phyloP scores from a whole-genome alignment of 2,888 invertebrate genomes.

The Chelonus formosanus region DNA sequence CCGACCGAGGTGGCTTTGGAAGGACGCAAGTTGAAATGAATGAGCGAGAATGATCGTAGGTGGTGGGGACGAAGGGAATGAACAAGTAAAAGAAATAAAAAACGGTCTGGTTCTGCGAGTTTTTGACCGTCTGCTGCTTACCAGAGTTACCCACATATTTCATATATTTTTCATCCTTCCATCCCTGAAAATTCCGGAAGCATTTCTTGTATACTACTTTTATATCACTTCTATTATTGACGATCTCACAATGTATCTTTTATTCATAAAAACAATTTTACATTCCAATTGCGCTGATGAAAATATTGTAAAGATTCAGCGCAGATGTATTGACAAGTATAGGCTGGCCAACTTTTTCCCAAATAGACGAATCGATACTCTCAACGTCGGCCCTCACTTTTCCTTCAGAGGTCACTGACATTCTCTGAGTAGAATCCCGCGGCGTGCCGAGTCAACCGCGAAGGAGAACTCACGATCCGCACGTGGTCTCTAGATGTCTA shows the following conservation, averaged over 20 bases:
- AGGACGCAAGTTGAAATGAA: constrained; percentile 42
- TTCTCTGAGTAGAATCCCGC: constrained; percentile 31
- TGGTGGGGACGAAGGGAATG: constrained; percentile 28
- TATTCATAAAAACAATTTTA: no score
- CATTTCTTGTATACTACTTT: not conserved
- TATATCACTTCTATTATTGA: not conserved
- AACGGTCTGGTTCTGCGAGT: constrained; percentile 58
- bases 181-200: constrained; percentile 28
- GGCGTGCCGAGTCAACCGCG: constrained; percentile 30
- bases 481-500: constrained; percentile 11
- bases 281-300: no score
- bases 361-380: constrained; percentile 27
- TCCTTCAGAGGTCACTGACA: constrained; percentile 47
- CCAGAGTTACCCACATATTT: constrained; percentile 42
- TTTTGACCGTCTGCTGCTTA: constrained; percentile 61
- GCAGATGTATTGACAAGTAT: constrained; percentile 24
- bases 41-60: constrained; percentile 39
- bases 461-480: constrained; percentile 31
- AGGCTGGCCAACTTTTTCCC: constrained; percentile 3
- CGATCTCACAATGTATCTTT: not conserved
- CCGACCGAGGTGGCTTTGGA: constrained; percentile 38
- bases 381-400: constrained; percentile 23
- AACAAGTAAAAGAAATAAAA: constrained; percentile 29
- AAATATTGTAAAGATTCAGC: not conserved
- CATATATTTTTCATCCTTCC: constrained; percentile 44